phyloP scores from a whole-genome alignment of 2,113 vertebrate species.

The Rutilus rutilus region DNA sequence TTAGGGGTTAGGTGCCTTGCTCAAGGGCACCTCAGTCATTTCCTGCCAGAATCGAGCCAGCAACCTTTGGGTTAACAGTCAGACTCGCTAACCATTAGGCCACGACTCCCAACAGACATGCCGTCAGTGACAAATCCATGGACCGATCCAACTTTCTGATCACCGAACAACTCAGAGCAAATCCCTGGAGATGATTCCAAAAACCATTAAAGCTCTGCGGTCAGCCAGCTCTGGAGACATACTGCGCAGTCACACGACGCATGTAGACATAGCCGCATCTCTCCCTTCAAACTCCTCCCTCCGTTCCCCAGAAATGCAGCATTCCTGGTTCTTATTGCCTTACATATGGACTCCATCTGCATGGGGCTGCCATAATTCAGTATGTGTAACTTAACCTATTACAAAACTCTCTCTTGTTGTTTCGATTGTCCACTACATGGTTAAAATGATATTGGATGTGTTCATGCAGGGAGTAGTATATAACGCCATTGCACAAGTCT shows the following conservation, averaged over 20 bases:
- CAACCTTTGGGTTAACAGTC: too few relatives aligned
- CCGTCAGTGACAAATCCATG: conserved; percentile 25
- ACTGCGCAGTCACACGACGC: conserved; percentile 40
- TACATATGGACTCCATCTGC: conserved; percentile 81
- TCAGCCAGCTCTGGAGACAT: conserved; percentile 28
- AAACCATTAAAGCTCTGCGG: conserved; percentile 65
- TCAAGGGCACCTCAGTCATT: too few relatives aligned
- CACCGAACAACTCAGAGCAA: conserved; percentile 42
- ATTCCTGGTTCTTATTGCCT: conserved; percentile 45
- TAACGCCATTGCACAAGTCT: conserved; percentile 25
- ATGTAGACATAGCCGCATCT: conserved; percentile 60
- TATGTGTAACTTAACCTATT: conserved; percentile 49
- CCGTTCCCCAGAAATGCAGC: conserved; percentile 28
- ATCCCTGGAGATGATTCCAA: conserved; percentile 48
- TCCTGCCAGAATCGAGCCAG: too few relatives aligned
- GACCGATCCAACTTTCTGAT: conserved; percentile 49
- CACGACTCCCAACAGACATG: not conserved
- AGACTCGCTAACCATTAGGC: too few relatives aligned
- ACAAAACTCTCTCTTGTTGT: conserved; percentile 29
- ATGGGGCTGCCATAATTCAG: conserved; percentile 60
- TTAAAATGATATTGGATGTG: conserved; percentile 30
- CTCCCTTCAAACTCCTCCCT: conserved; percentile 51
- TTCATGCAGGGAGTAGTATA: conserved; percentile 14
- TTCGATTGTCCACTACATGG: conserved; percentile 6
- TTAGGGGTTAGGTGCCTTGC: too few relatives aligned